Evolutionary conservation across 2,888 invertebrate species (phyloP).

Genomic region (Leucoma salicis): DNA sequence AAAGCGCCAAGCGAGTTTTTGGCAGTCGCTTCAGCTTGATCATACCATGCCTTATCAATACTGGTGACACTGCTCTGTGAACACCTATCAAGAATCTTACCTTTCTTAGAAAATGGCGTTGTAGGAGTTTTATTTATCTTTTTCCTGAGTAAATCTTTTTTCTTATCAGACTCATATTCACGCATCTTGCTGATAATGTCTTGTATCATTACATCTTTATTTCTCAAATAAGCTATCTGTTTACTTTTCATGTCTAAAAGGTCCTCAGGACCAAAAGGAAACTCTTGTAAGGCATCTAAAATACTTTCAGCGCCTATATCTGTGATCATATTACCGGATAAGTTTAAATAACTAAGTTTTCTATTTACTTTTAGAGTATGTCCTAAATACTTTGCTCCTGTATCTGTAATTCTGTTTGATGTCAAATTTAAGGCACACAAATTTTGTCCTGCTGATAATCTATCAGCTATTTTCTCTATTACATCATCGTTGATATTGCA

Average conservation of each 20-base stretch:
- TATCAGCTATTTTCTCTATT: conserved; percentile 41
- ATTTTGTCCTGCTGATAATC: conserved; percentile 37
- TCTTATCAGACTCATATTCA: conserved; percentile 30
- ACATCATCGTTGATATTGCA: conserved; percentile 49
- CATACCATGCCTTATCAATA: background rate
- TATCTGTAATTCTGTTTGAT: conserved; percentile 58
- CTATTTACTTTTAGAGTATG: conserved; percentile 55
- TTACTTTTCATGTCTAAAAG: conserved; percentile 30
- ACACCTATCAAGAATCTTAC: background rate
- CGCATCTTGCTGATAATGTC: conserved; percentile 32
- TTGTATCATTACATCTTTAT: conserved; percentile 34
- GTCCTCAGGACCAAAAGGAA: conserved; percentile 42
- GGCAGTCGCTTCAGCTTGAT: conserved; percentile 35
- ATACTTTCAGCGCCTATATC: conserved; percentile 49
- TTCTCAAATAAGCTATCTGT: conserved; percentile 38
- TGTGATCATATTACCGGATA: conserved; percentile 52
- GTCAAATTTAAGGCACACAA: conserved; percentile 54
- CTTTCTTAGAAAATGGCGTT: background rate
- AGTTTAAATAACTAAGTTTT: conserved; percentile 57
- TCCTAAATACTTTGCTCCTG: conserved; percentile 48
- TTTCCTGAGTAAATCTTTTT: conserved; percentile 21
- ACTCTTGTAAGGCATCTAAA: conserved; percentile 32
- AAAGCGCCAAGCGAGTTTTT: conserved; percentile 38
- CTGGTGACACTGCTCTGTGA: background rate
- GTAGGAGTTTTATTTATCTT: conserved; percentile 16